phyloP scores from a whole-genome alignment of 2,113 vertebrate species.

The Prochilodus magdalenae region DNA sequence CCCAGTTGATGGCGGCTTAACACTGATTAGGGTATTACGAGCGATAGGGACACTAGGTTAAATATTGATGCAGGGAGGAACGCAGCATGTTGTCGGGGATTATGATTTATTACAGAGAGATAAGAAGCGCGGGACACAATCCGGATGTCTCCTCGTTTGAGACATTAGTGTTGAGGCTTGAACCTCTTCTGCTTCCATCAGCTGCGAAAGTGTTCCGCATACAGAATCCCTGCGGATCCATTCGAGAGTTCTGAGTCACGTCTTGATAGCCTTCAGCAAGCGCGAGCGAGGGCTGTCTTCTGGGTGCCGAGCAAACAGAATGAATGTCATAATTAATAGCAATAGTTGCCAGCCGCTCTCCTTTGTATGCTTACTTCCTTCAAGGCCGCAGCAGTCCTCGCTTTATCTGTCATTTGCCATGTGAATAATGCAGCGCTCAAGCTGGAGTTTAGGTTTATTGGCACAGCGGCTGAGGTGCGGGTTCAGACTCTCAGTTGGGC shows the following conservation, averaged over 20 bases:
- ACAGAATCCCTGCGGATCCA: background rate
- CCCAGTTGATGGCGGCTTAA: constrained; percentile 40
- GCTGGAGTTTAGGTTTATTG: constrained; percentile 19
- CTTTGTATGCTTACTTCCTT: background rate
- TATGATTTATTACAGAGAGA: constrained; percentile 63
- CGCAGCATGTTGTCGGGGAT: constrained; percentile 51
- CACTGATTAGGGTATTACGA: constrained; percentile 51
- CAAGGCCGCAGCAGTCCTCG: constrained; percentile 17
- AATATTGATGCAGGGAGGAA: constrained; percentile 40
- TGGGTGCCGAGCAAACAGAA: constrained; percentile 5
- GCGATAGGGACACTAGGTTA: constrained; percentile 33
- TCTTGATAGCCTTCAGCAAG: constrained; percentile 21
- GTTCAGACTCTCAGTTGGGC: background rate
- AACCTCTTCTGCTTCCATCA: constrained; percentile 42
- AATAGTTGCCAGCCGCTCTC: constrained; percentile 13
- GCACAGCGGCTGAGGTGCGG: background rate
- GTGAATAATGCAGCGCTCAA: constrained; percentile 10
- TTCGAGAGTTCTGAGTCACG: constrained; percentile 12
- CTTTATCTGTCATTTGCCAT: background rate
- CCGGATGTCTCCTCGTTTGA: constrained; percentile 19
- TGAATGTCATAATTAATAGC: constrained; percentile 36
- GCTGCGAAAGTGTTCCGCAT: constrained; percentile 25
- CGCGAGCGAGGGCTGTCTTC: constrained; percentile 10
- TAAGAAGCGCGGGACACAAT: constrained; percentile 45
- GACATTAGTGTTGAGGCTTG: constrained; percentile 34